Base-by-base conservation (phyloP, 2,888 invertebrate genomes). In the Agrilus mali region DNA sequence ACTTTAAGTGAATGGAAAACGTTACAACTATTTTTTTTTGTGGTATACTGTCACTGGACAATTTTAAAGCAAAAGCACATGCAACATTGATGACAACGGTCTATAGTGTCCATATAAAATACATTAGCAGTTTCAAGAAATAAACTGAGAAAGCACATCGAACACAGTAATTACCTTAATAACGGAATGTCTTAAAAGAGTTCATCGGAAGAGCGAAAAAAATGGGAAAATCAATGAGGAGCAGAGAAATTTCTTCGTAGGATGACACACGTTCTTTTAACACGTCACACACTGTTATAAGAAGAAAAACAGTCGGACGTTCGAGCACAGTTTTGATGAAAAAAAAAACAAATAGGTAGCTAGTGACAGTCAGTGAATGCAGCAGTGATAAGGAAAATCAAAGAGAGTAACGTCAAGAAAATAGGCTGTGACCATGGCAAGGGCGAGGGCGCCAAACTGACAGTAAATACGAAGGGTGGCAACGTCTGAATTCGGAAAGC, bases 401-500 rank as follows among this genome's bases (percentile, higher is more conserved):
- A 43, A 49, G 49, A 52, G 43, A 50, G 49, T 52, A 50, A 48
- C 44, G 46, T 47, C 47, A 52, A 46, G 50, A 46, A 52, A 52
- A 44, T 51, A 51, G 53, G 51, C 51, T 53, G 50, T 51, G 53
- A 49, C 53, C 51, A 51, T 49, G 50, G 47, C 48, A 47, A 50
- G 48, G 51, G 47, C 49, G 50, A 51, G 51, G 50, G 53, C 53
- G 53, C 53, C 53, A 53, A 53, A 53, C 53, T 53, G 53, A 51
- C 53, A 53, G 53, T 51, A 53, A 53, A 51, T 53, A 50, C 44
- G 44, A 50, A 49, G 53, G 53, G 53, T 53, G 55, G 53, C 47
- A 52, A 55, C 54, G 45, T 50, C 47, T 45, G 38, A 38, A 46
- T 46, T 36, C 41, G 42, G 36, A 44, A 35, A 42, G 40, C 47